Conservation (phyloP, 2,113 vertebrate genomes). For the Trichomycterus rosablanca region DNA sequence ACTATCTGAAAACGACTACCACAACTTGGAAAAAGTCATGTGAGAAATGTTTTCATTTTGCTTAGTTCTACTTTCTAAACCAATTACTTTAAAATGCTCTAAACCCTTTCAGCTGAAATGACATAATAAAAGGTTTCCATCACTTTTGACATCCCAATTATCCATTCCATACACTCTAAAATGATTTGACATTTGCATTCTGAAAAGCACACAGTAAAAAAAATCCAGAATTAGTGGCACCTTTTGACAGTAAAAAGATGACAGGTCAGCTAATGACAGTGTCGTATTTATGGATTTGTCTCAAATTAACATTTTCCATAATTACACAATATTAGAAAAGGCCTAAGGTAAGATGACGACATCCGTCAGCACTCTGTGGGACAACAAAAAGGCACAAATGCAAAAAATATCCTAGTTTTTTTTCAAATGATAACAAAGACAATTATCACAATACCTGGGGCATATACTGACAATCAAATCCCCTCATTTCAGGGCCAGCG, state of each 20-base stretch:
- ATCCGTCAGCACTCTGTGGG: conserved; percentile 4
- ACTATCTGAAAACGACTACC: too few species aligned
- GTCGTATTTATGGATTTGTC: conserved; percentile 16
- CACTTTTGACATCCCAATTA: background rate
- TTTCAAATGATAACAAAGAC: background rate
- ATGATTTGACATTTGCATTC: conserved; percentile 21
- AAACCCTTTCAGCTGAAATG: background rate
- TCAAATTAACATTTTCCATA: conserved; percentile 25
- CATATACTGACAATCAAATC: too few species aligned
- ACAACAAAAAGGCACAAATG: conserved; percentile 3
- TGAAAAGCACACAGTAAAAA: conserved; percentile 13
- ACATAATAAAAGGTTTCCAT: conserved; percentile 9
- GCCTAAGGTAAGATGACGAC: conserved; percentile 10
- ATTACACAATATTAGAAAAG: conserved; percentile 3
- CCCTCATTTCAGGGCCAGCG: too few species aligned
- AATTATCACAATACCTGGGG: background rate
- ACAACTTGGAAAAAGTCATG: background rate
- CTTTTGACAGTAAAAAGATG: conserved; percentile 25
- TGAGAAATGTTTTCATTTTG: background rate
- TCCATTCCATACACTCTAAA: conserved; percentile 4
- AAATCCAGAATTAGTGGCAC: background rate
- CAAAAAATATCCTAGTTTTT: conserved; percentile 13
- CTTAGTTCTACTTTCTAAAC: background rate
- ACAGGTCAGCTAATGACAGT: background rate
- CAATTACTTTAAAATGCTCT: background rate